phyloP scores from a whole-genome alignment of 2,113 vertebrate genomes.

The Serranochromis macrocephalus region DNA sequence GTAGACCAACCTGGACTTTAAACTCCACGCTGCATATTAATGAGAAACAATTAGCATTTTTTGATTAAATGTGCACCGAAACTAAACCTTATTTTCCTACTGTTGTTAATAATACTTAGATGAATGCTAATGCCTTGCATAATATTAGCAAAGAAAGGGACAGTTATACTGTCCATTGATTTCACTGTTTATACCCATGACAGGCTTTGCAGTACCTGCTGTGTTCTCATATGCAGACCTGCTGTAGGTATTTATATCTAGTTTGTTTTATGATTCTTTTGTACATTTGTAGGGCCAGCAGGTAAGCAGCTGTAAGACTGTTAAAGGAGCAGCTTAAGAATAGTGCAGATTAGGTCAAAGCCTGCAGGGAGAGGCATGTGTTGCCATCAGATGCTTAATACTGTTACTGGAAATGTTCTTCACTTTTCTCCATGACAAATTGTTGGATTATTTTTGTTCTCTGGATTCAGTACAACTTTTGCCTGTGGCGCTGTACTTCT shows the following conservation, averaged over 20 bases:
- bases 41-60: slow-evolving; percentile 20
- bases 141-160: not conserved
- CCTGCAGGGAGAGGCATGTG: not conserved
- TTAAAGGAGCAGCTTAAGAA: not conserved
- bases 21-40: slow-evolving; percentile 1
- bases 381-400: not conserved
- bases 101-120: not conserved
- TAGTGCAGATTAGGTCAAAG: not conserved
- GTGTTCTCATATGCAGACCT: not conserved
- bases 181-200: not conserved
- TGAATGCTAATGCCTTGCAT: not conserved
- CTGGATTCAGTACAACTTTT: not conserved
- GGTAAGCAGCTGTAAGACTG: not conserved
- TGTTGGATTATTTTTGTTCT: not conserved
- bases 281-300: not conserved
- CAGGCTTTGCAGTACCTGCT: not conserved
- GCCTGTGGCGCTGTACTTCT: not conserved
- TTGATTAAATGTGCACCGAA: not conserved
- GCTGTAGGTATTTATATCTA: not conserved
- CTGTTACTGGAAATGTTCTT: not conserved
- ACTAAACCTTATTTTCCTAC: not conserved
- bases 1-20: not conserved
- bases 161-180: not conserved
- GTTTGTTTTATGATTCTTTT: not conserved
- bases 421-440: not conserved